Evolutionary conservation across 2,797 vertebrate species (phyloP), one percentile per base, ranked within the genome.

Genomic region (Rousettus madagascariensis): DNA sequence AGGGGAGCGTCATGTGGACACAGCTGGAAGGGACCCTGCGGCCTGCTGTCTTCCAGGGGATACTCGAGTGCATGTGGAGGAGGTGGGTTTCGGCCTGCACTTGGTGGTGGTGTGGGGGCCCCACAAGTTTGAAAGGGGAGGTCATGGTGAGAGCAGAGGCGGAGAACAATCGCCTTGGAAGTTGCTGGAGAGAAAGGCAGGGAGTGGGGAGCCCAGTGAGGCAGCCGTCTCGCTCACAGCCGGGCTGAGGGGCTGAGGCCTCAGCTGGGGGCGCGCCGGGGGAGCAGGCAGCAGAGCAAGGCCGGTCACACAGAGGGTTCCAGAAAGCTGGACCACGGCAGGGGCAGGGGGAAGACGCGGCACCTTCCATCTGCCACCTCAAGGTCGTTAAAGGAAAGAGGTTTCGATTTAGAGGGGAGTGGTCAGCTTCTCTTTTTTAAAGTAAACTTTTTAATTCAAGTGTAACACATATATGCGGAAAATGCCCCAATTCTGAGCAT

Each of bases 401-500:
- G 20, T 57, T 87, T 91, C 43, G 33, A 51, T 38, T 59, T 61
- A 55, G 85, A 71, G 55, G 12, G 24, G 26, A 33, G 3, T 17
- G 15, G 11, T 28, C 16, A n/a, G 26, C n/a, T 4, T 92, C 65
- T 86, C n/a, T 66, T 74, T 68, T 86, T 43, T 33, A 1, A 63
- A 59, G 24, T 28, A 59, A 57, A 79, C 30, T 57, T 59, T 78
- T 26, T 20, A 16, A 71, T 69, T 38, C 41, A 28, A 43, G 17
- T 19, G 6, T 65, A 63, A 16, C 43, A 1, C 1, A 10, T 9
- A 19, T 30, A 12, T 7, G 2, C 9, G 22, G 33, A 46, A 49
- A 74, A 63, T 6, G 2, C 20, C 11, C 38, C 24, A 0, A 26
- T 41, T 0, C 8, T 30, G 36, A 53, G 33, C 11, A 8, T 0